A percentile compares a stretch with the other conserved stretches of the same genome.
phyloP scores from a whole-genome alignment of 2,888 invertebrate genomes.

The Watsonalla cultraria region DNA sequence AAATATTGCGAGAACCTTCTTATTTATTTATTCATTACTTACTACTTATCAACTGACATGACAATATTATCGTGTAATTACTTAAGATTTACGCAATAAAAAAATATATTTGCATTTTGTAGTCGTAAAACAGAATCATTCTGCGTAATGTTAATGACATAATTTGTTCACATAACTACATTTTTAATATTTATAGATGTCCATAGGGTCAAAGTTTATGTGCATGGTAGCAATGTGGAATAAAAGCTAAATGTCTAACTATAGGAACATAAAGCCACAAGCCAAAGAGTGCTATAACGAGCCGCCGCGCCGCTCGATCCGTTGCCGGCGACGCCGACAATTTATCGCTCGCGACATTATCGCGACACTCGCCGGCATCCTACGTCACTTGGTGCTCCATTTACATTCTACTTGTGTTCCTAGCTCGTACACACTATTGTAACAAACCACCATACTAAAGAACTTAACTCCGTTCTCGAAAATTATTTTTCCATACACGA shows the following conservation, averaged over 20 bases:
- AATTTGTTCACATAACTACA: too few species aligned
- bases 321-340: constrained; percentile 22
- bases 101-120: too few species aligned
- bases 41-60: not conserved
- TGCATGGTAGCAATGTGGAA: constrained; percentile 6
- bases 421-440: constrained; percentile 21
- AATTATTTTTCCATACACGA: constrained; percentile 19
- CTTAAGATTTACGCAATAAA: too few species aligned
- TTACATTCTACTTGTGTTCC: constrained; percentile 31
- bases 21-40: not conserved
- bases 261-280: constrained; percentile 34
- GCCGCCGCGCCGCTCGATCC: constrained; percentile 13
- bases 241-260: constrained; percentile 23
- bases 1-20: not conserved
- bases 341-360: constrained; percentile 29
- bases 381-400: constrained; percentile 27
- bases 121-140: too few species aligned
- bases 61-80: too few species aligned
- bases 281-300: constrained; percentile 24
- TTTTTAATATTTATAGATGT: too few species aligned
- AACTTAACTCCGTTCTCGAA: constrained; percentile 10
- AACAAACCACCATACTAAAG: constrained; percentile 20
- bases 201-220: not conserved
- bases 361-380: constrained; percentile 21
- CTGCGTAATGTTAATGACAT: too few species aligned